Conservation (phyloP, 2,888 invertebrate species). For the Dynastes maya region DNA sequence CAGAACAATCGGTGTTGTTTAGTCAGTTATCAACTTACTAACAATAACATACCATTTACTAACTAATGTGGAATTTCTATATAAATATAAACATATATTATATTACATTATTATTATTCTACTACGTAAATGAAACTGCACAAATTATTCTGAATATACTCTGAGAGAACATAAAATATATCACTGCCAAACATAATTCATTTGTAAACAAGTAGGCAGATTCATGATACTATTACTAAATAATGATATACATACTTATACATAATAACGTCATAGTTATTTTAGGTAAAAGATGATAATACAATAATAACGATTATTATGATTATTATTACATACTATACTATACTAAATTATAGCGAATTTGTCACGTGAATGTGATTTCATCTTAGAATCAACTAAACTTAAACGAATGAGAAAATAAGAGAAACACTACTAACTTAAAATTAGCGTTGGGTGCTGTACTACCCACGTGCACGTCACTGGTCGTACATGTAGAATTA, state of each 20-base stretch:
- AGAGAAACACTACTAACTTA: not conserved
- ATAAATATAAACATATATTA: slow-evolving; percentile 12
- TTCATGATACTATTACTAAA: slow-evolving; percentile 57
- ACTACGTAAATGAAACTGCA: slow-evolving; percentile 59
- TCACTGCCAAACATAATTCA: slow-evolving; percentile 66
- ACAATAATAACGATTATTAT: slow-evolving; percentile 48
- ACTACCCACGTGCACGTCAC: not conserved
- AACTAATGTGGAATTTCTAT: slow-evolving; percentile 10
- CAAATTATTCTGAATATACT: slow-evolving; percentile 60
- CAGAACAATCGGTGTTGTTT: slow-evolving; percentile 32
- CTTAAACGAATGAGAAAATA: not conserved
- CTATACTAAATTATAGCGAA: slow-evolving; percentile 52
- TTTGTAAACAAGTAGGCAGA: slow-evolving; percentile 66
- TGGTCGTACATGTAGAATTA: not conserved
- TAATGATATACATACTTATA: slow-evolving; percentile 13
- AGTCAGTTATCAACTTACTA: slow-evolving; percentile 15
- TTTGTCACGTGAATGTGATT: slow-evolving; percentile 57
- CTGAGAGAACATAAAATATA: slow-evolving; percentile 59
- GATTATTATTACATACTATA: not conserved
- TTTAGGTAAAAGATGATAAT: slow-evolving; percentile 50
- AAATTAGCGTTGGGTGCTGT: not conserved
- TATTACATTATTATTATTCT: slow-evolving; percentile 10
- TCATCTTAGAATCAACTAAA: slow-evolving; percentile 48
- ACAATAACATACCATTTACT: slow-evolving; percentile 7
- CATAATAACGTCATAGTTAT: slow-evolving; percentile 43